Evolutionary conservation across 2,888 invertebrate genomes (phyloP), one percentile per base, ranked within the genome.

Genomic region (Tigriopus californicus): DNA sequence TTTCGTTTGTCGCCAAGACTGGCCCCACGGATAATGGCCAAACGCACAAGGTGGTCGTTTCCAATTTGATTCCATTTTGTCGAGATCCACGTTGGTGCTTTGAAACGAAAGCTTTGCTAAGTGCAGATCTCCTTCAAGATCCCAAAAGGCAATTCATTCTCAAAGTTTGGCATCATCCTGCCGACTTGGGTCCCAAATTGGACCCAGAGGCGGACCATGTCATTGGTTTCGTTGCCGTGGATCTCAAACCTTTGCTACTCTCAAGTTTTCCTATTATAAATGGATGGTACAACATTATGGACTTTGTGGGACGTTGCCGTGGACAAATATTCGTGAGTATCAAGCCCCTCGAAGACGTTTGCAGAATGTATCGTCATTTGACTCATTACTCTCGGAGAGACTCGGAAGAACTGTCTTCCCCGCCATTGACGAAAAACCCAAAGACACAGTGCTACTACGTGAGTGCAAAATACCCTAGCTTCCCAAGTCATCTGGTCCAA

Each of bases 81-180:
- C 33, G 49, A 13, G 5, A 49, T 13, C 49, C 49, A 5, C 13
- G 12, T 5, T 49, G 49, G 49, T 13, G 22, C 22, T 20, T 49
- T 5, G 22, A 15, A 5, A 22, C 15, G 5, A 22, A 49, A 49
- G 22, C 5, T 5, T 12, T 20, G 5, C 22, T 49, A 5, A 18
- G 20, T 22, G 49, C 13, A 13, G 20, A 49, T 13, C 13, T 49
- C 5, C 22, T 49, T 13, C 15, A 3, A 20, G 49, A 49, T 22
- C 18, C 44, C 5, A 49, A 49, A 22, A 15, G 22, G 15, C 49
- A 49, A 22, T 22, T 49, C 22, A 49, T 49, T 22, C 20, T 22
- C 49, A 49, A 49, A 49, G 49, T 49, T 49, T 49, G 49, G 49
- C 49, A 49, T 18, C 44, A 44, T 44, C 33, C 33, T 33, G 33